phyloP scores from a whole-genome alignment of 2,888 invertebrate species.

The Helleia helle region DNA sequence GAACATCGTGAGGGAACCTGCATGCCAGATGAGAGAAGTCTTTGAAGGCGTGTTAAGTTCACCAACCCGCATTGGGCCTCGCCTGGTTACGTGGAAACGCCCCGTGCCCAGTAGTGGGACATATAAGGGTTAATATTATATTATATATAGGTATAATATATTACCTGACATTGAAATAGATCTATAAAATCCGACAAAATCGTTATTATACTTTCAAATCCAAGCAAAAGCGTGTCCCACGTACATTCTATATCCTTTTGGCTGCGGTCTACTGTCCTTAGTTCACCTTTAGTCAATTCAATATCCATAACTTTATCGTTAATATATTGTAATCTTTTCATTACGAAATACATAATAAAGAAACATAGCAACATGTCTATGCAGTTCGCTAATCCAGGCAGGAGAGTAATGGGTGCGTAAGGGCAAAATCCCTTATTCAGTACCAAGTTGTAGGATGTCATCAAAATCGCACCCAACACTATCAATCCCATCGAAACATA shows the following conservation, averaged over 20 bases:
- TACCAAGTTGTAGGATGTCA: neutral
- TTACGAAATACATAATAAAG: neutral
- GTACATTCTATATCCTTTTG: neutral
- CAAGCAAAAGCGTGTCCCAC: constrained; percentile 15
- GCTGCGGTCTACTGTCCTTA: neutral
- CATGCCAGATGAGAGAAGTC: too few relatives aligned
- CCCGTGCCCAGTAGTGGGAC: too few relatives aligned
- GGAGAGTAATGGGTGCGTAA: neutral
- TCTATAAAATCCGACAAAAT: constrained; percentile 32
- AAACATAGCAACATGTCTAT: neutral
- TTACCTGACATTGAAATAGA: constrained; percentile 21
- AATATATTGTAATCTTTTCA: constrained; percentile 9
- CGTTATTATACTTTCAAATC: constrained; percentile 32
- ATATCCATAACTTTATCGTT: constrained; percentile 17
- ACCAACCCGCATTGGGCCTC: too few relatives aligned
- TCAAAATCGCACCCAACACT: constrained; percentile 10
- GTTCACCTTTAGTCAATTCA: constrained; percentile 13
- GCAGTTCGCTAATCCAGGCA: neutral
- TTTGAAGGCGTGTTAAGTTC: too few relatives aligned
- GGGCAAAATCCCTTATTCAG: neutral
- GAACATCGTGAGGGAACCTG: too few relatives aligned
- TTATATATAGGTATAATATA: too few relatives aligned
- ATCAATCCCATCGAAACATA: constrained; percentile 11
- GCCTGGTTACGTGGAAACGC: too few relatives aligned
- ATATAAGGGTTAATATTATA: too few relatives aligned